Evolutionary conservation across 1,140 invertebrate species (phyloP), one percentile per base, ranked within the genome.

Genomic region (Zaprionus capensis): DNA sequence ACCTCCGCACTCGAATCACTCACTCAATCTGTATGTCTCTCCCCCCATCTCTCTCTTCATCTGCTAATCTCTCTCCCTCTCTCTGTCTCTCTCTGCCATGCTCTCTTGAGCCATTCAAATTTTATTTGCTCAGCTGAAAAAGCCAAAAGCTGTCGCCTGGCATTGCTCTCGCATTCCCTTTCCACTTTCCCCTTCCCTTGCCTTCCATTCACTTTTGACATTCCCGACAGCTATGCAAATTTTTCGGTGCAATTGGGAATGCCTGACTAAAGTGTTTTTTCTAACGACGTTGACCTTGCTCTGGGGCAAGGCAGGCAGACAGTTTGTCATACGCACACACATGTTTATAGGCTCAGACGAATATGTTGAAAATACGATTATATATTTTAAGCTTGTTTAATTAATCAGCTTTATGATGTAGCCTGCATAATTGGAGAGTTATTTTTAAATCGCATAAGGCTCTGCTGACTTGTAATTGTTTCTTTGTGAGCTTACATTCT

Each of bases 81-180:
- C 15, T 28, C 20, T 20, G 36, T 22, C 49, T 9, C 15, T 28
- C 20, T 20, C 36, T 41, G 34, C 36, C 49, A 20, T 38, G 20
- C 28, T 53, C 59, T 53, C 56, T 17, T 46, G 41, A 46, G 58
- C 36, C 49, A 69, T 74, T 74, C 51, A 62, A 62, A 68, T 68
- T 73, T 61, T 73, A 68, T 73, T 68, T 64, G 71, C 28, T 55
- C 58, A 70, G 66, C 65, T 63, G 49, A 63, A 58, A 69, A 69
- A 68, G 57, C 22, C 65, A 20, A 62, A 74, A 68, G 71, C 64
- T 68, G 65, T 61, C 65, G 56, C 56, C 62, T 46, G 14, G 22
- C 63, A 26, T 63, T 41, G 36, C 24, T 26, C 36, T 41, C 22
- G 34, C 44, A 31, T 9, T 28, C 15, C 34, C 31, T 41, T n/a